Base-by-base conservation (phyloP, 2,888 invertebrate genomes). In the Pantelozetes paolii region DNA sequence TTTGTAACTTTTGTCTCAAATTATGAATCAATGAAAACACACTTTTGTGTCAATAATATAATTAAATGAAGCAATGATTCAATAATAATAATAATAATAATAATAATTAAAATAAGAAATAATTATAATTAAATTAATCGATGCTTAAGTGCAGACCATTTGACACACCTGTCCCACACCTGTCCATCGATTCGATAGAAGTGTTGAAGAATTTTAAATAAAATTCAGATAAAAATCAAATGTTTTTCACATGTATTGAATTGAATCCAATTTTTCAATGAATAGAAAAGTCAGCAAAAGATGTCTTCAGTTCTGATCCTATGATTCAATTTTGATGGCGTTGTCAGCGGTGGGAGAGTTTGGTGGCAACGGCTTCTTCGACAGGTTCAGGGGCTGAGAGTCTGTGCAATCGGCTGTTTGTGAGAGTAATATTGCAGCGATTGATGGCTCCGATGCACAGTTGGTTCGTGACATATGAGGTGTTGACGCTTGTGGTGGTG, bases 301-400 rank as follows among this genome's bases (percentile, higher is more conserved):
- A 36, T 36, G 62, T 36, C 23, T 64, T 28, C 18, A 40, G n/a
- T 36, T 2, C 15, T 36, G 32, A 20, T 36, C 18, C 26, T 69
- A 71, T 57, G 71, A 48, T 71, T 71, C 71, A 15, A 71, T 71
- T 57, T 71, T 71, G 36, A 71, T 71, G 69, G 69, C 69, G 9
- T 42, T 69, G 64, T 64, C 64, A 20, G 32, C 28, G 57, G 74
- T 50, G 62, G 70, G 36, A n/a, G 54, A 36, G 57, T 69, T 67
- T 54, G 72, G 48, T 59, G 74, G 70, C 54, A 71, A 59, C 26
- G 71, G 30, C 82, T 90, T 90, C 83, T 92, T 93, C 83, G 92
- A 93, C 80, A 94, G 86, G 86, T 94, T 94, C 78, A 94, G 85
- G 73, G 94, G 94, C 71, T 77, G 77, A 28, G 76, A 73, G 28